A percentile compares a stretch with the other conserved stretches of the same genome.
Conservation (phyloP, 2,888 invertebrate genomes). For the Heterodera filipjevi region DNA sequence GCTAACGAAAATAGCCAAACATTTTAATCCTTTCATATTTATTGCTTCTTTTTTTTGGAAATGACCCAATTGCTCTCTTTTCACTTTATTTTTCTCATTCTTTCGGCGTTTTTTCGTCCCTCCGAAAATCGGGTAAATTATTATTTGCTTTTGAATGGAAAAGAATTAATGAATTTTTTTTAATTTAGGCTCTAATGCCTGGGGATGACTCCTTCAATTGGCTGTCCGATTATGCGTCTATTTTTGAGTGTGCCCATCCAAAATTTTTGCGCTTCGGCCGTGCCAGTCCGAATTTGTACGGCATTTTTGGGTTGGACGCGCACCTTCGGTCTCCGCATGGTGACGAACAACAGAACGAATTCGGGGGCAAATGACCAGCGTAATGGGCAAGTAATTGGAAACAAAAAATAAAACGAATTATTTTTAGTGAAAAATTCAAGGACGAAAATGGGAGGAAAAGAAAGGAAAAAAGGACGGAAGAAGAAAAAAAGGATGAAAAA, state of each 20-base stretch:
- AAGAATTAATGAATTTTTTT: not conserved
- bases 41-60: not conserved
- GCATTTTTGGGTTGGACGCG: slow-evolving; percentile 2
- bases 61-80: not conserved
- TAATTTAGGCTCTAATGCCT: not conserved
- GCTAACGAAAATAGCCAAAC: not conserved
- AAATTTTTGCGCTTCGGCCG: slow-evolving; percentile 7
- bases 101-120: not conserved
- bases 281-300: not conserved
- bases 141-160: not conserved
- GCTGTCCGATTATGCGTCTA: not conserved
- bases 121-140: not conserved
- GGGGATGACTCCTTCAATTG: not conserved
- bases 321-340: not conserved
- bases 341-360: not conserved
- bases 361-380: not conserved
- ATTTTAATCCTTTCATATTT: not conserved
- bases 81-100: not conserved
- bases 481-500: not conserved
- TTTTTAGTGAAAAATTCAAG: not conserved
- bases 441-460: not conserved
- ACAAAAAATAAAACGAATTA: not conserved
- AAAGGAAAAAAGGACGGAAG: not conserved
- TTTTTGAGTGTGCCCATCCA: not conserved
- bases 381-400: not conserved